These are phyloP conservation scores for Pseudomugil gertrudae DNA, from an alignment of 2,797 vertebrate species.

Conservation along the genomic window DNA sequence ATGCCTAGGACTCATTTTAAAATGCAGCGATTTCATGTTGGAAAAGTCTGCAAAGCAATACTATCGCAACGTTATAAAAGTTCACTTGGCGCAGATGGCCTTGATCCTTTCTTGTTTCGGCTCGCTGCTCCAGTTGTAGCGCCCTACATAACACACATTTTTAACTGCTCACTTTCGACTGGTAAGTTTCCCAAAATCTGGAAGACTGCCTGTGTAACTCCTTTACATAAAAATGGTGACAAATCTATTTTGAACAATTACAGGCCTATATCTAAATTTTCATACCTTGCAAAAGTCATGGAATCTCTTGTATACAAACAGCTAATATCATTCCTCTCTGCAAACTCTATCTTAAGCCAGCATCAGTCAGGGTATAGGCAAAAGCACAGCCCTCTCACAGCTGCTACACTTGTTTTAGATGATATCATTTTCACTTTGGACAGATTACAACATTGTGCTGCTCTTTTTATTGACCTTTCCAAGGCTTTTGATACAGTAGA, in stretches of 20 bases:
- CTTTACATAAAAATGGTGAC: neutral
- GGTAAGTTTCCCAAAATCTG: neutral
- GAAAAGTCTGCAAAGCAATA: neutral
- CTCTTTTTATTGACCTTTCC: neutral
- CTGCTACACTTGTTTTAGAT: constrained; percentile 3
- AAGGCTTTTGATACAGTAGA: constrained; percentile 1
- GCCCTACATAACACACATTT: neutral
- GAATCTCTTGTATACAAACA: neutral
- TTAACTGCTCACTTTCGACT: constrained; percentile 6
- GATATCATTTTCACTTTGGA: constrained; percentile 8
- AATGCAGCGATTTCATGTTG: neutral
- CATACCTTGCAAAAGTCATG: constrained; percentile 4
- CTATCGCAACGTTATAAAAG: fast-evolving
- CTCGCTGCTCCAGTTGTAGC: neutral
- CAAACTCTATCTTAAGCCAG: neutral
- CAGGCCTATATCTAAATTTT: constrained; percentile 2
- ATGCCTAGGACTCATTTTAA: neutral
- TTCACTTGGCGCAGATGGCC: neutral
- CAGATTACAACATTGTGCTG: neutral
- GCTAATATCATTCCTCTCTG: neutral
- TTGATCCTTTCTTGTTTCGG: neutral
- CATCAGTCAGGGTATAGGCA: neutral
- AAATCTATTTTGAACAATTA: constrained; percentile 1
- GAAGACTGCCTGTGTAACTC: neutral
- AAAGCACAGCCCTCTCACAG: neutral